Evolutionary conservation across 2,888 invertebrate species (phyloP).

Genomic region (Caenorhabditis becei): DNA sequence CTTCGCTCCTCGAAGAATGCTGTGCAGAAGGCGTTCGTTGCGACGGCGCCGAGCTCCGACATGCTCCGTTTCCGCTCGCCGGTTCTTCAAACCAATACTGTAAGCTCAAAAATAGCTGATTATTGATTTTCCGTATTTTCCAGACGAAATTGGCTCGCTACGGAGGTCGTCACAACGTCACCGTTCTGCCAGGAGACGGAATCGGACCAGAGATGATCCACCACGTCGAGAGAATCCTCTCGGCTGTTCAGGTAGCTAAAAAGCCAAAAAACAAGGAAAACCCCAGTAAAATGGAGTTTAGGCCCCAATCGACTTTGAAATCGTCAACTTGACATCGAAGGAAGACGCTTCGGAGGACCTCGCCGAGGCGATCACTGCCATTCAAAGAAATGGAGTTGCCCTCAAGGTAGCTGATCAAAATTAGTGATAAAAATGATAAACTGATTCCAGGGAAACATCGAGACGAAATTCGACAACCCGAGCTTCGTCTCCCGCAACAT

Average conservation of each 20-base stretch:
- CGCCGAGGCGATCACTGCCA: slow-evolving; percentile 94
- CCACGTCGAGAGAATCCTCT: slow-evolving; percentile 92
- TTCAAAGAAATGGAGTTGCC: slow-evolving; percentile 95
- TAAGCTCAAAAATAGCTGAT: too few relatives aligned
- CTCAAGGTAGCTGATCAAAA: slow-evolving; percentile 85
- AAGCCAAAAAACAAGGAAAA: neutral
- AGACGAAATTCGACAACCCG: slow-evolving; percentile 91
- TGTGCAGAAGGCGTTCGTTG: slow-evolving; percentile 57
- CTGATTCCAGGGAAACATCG: slow-evolving; percentile 89
- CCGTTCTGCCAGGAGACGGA: slow-evolving; percentile 97
- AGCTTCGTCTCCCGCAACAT: slow-evolving; percentile 92
- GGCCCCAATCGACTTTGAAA: slow-evolving; percentile 94
- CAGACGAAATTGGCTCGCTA: slow-evolving; percentile 85
- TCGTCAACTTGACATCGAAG: slow-evolving; percentile 86
- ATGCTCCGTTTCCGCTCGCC: slow-evolving; percentile 73
- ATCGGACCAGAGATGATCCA: slow-evolving; percentile 96
- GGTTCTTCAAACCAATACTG: slow-evolving; percentile 65
- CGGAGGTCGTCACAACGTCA: slow-evolving; percentile 95
- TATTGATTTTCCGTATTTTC: too few relatives aligned
- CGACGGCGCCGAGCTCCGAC: slow-evolving; percentile 62
- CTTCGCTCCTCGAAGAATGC: slow-evolving; percentile 50
- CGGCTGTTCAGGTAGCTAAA: slow-evolving; percentile 68
- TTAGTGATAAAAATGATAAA: neutral
- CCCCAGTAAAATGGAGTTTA: slow-evolving; percentile 84
- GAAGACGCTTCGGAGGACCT: slow-evolving; percentile 91